These are phyloP conservation scores for Drosophila quinaria DNA, from an alignment of 2,888 invertebrate genomes.

Conservation along the genomic window DNA sequence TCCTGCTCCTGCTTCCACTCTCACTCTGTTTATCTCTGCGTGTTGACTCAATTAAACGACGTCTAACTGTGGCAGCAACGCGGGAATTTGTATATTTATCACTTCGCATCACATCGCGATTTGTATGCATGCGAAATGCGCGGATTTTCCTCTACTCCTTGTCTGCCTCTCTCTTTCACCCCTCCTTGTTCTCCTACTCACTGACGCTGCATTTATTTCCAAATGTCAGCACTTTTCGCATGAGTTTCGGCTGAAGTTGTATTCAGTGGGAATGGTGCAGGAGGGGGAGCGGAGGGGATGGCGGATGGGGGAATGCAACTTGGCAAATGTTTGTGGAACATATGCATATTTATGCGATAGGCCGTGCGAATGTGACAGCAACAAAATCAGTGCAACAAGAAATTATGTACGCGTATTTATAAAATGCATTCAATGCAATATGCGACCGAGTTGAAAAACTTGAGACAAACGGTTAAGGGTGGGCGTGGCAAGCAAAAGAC, in stretches of 20 bases:
- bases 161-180: neutral
- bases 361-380: constrained; percentile 29
- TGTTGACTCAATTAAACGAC: constrained; percentile 77
- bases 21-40: constrained; percentile 1
- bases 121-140: constrained; percentile 68
- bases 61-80: constrained; percentile 58
- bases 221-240: constrained; percentile 75
- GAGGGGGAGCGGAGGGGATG: neutral
- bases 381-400: constrained; percentile 6
- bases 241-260: constrained; percentile 62
- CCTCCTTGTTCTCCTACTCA: constrained; percentile 21
- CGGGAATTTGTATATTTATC: constrained; percentile 69
- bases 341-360: constrained; percentile 71
- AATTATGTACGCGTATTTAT: constrained; percentile 27
- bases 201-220: constrained; percentile 73
- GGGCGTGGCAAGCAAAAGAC: constrained; percentile 31
- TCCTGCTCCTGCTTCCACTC: neutral
- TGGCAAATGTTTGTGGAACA: constrained; percentile 69
- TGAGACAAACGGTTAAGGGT: constrained; percentile 5
- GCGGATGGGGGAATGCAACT: constrained; percentile 38
- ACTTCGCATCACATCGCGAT: constrained; percentile 49
- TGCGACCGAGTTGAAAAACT: constrained; percentile 3
- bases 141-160: neutral
- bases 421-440: constrained; percentile 35
- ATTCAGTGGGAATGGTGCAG: neutral